Evolutionary conservation across 2,888 invertebrate species (phyloP).

Genomic region (Tridacna gigas): DNA sequence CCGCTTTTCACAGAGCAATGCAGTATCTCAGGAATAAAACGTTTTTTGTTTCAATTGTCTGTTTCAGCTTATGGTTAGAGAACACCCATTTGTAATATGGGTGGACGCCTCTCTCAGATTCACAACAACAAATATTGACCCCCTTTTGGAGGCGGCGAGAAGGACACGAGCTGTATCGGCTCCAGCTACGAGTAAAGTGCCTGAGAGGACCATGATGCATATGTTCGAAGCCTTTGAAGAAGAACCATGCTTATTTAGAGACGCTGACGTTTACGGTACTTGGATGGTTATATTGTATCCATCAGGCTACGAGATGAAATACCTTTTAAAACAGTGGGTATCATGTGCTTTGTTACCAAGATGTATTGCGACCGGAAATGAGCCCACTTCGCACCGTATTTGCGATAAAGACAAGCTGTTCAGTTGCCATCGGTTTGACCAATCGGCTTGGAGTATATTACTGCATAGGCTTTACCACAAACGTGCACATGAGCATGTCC

Average conservation of each 20-base stretch:
- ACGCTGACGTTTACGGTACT: constrained; percentile 50
- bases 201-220: constrained; percentile 35
- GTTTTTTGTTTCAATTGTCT: too few species aligned
- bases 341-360: constrained; percentile 58
- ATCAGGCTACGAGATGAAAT: constrained; percentile 41
- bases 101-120: constrained; percentile 60
- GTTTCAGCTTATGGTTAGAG: constrained; percentile 45
- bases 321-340: constrained; percentile 59
- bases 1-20: too few species aligned
- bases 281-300: constrained; percentile 48
- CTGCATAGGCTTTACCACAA: constrained; percentile 4
- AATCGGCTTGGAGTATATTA: constrained; percentile 57
- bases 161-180: constrained; percentile 41
- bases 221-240: constrained; percentile 50
- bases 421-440: constrained; percentile 61
- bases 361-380: constrained; percentile 46
- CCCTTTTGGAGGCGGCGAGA: constrained; percentile 31
- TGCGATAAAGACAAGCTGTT: constrained; percentile 45
- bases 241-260: constrained; percentile 43
- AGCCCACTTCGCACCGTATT: neutral
- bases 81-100: constrained; percentile 61
- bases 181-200: constrained; percentile 34
- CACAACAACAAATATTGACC: constrained; percentile 34
- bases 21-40: too few species aligned
- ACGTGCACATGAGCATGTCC: neutral